Conservation (phyloP, 1,140 invertebrate genomes). For the Euglossa dilemma region DNA sequence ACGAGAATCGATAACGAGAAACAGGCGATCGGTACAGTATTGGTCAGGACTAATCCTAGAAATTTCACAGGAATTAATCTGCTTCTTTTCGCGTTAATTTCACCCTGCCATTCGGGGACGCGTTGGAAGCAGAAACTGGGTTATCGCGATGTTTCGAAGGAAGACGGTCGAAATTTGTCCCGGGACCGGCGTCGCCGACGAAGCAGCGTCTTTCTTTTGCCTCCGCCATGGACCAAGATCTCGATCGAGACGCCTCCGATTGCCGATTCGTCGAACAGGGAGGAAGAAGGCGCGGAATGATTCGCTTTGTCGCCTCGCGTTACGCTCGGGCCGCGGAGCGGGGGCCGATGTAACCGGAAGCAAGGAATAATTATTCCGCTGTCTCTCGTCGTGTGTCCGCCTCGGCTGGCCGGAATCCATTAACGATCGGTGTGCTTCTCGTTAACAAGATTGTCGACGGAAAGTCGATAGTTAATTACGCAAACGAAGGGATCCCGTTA, state of each 20-base stretch:
- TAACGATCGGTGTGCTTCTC: constrained; percentile 58
- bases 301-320: not conserved
- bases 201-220: not conserved
- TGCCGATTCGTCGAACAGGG: not conserved
- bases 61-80: too few species aligned
- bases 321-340: not conserved
- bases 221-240: not conserved
- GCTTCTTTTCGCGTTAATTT: not conserved
- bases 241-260: constrained; percentile 15
- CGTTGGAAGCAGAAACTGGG: not conserved
- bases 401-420: constrained; percentile 51
- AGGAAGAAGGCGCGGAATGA: not conserved
- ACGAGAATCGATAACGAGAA: too few species aligned
- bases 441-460: constrained; percentile 63
- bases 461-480: constrained; percentile 69
- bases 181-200: not conserved
- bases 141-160: constrained; percentile 30
- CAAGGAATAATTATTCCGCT: constrained; percentile 49
- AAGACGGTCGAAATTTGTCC: constrained; percentile 1
- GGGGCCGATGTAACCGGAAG: not conserved
- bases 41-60: too few species aligned
- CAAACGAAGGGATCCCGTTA: constrained; percentile 65
- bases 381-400: constrained; percentile 31
- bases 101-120: not conserved
- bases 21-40: too few species aligned